Evolutionary conservation across 2,113 vertebrate species (phyloP).

Genomic region (Tamias sibiricus): DNA sequence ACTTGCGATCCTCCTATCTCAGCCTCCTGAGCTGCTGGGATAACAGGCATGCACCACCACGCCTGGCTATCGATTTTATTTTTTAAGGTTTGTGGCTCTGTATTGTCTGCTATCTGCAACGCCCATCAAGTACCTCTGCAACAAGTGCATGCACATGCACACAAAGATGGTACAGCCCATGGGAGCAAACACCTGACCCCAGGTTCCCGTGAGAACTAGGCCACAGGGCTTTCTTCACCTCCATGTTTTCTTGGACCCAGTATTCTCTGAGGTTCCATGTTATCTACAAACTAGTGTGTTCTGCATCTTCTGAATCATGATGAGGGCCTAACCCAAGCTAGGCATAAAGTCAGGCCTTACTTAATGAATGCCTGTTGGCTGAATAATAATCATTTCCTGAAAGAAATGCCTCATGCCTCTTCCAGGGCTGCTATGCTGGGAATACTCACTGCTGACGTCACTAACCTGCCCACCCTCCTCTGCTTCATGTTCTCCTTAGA

Average conservation of each 20-base stretch:
- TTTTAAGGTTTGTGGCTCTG: not conserved
- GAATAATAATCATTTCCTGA: conserved; percentile 72
- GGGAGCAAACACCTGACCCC: not conserved
- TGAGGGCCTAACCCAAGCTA: not conserved
- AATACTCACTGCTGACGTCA: conserved; percentile 71
- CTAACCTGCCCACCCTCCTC: conserved; percentile 53
- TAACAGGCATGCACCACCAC: too few species aligned
- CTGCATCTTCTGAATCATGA: not conserved
- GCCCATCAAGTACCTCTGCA: not conserved
- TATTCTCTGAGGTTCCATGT: not conserved
- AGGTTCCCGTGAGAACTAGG: not conserved
- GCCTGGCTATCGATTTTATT: not conserved
- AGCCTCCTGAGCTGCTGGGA: too few species aligned
- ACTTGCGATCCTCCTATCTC: too few species aligned
- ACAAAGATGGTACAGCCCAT: not conserved
- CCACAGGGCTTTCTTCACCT: not conserved
- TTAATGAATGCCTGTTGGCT: conserved; percentile 62
- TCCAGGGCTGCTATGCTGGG: conserved; percentile 62
- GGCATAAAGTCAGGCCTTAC: conserved; percentile 54
- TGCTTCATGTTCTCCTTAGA: conserved; percentile 54
- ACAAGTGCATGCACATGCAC: not conserved
- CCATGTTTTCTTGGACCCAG: not conserved
- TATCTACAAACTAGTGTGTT: not conserved
- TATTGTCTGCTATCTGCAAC: not conserved
- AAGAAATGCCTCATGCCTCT: conserved; percentile 56